phyloP scores from a whole-genome alignment of 2,888 invertebrate species.

The Rhingia campestris region DNA sequence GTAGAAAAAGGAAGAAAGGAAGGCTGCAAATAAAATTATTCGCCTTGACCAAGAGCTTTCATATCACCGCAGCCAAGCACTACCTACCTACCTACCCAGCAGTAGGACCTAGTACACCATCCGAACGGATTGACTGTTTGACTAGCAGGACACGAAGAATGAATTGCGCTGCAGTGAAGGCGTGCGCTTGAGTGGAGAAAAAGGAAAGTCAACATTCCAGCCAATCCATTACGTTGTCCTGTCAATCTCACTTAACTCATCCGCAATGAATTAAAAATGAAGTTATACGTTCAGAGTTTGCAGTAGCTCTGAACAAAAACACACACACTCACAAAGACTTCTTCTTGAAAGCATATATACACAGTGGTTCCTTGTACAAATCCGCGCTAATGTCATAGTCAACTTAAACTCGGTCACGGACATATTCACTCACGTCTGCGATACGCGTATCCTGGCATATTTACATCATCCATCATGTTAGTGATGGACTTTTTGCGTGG shows the following conservation, averaged over 20 bases:
- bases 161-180: slow-evolving; percentile 40
- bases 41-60: slow-evolving; percentile 64
- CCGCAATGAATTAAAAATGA: slow-evolving; percentile 72
- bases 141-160: slow-evolving; percentile 53
- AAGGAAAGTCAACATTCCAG: slow-evolving; percentile 67
- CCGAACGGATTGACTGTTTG: slow-evolving; percentile 50
- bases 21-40: slow-evolving; percentile 8
- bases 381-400: slow-evolving; percentile 46
- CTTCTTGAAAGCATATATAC: slow-evolving; percentile 11
- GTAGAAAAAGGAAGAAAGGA: slow-evolving; percentile 21
- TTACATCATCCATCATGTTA: slow-evolving; percentile 74
- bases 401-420: slow-evolving; percentile 67
- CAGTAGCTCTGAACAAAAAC: neutral
- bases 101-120: neutral
- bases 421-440: slow-evolving; percentile 56
- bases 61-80: slow-evolving; percentile 46
- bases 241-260: slow-evolving; percentile 73
- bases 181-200: slow-evolving; percentile 18
- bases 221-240: slow-evolving; percentile 70
- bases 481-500: slow-evolving; percentile 45
- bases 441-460: slow-evolving; percentile 69
- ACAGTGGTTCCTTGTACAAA: neutral
- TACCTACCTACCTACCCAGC: neutral
- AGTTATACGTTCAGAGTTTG: slow-evolving; percentile 43
- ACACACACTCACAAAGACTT: slow-evolving; percentile 2